A percentile compares a stretch with the other conserved stretches of the same genome.
These are phyloP conservation scores for Neomonachus schauinslandi DNA, from an alignment of 2,113 vertebrate species.

Conservation along the genomic window DNA sequence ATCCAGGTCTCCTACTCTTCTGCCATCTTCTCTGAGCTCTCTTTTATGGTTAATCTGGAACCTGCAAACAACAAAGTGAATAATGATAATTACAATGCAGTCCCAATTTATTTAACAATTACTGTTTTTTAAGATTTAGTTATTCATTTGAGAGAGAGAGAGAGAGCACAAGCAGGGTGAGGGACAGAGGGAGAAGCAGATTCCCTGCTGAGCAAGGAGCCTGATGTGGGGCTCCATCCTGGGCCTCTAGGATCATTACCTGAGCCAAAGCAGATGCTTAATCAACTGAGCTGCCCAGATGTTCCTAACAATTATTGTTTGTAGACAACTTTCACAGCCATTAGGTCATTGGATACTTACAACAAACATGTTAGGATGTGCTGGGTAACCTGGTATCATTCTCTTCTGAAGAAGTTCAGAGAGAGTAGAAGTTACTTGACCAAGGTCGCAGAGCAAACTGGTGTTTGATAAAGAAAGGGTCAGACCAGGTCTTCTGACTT, in stretches of 20 bases:
- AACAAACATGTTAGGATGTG: background rate
- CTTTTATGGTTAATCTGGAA: background rate
- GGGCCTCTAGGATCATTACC: background rate
- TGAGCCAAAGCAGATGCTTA: background rate
- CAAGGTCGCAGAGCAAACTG: background rate
- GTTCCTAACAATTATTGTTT: background rate
- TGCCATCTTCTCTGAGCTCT: background rate
- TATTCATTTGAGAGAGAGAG: no score
- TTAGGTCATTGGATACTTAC: background rate
- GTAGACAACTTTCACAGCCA: background rate
- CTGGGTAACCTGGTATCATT: background rate
- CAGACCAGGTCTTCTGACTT: background rate
- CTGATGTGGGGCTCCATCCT: background rate
- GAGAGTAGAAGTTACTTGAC: background rate
- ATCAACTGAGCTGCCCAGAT: no score
- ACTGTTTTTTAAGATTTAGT: no score
- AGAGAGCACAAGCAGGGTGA: no score
- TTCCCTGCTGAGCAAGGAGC: no score
- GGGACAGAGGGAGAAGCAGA: no score
- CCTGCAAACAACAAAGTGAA: background rate
- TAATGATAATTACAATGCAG: background rate
- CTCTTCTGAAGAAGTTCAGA: slow-evolving; percentile 29
- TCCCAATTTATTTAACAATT: background rate
- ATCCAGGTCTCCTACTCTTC: no score
- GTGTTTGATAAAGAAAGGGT: background rate